Evolutionary conservation across 2,888 invertebrate species (phyloP).

Genomic region (Atethmia centrago): DNA sequence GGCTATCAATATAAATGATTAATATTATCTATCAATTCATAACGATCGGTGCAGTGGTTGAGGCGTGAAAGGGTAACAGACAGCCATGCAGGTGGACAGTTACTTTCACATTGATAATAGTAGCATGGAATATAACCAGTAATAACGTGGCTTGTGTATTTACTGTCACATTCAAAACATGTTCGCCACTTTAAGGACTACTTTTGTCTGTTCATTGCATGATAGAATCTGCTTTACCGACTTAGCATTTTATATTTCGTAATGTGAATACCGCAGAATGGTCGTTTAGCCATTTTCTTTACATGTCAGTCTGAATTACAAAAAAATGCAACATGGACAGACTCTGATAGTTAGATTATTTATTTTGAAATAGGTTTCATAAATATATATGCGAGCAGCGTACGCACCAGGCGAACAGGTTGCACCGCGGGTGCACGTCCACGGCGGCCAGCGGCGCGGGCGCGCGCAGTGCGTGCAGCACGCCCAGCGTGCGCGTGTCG

Average conservation of each 20-base stretch:
- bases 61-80: not conserved
- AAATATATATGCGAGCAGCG: not conserved
- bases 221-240: not conserved
- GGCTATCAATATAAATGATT: too few relatives aligned
- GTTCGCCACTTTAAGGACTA: not conserved
- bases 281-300: not conserved
- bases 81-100: too few relatives aligned
- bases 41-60: not conserved
- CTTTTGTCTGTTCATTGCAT: not conserved
- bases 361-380: not conserved
- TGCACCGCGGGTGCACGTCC: slow-evolving; percentile 94
- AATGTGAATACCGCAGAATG: not conserved
- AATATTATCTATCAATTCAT: not conserved
- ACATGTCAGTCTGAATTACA: not conserved
- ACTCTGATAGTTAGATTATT: not conserved
- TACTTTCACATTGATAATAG: not conserved
- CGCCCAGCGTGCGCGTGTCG: slow-evolving; percentile 92
- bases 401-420: slow-evolving; percentile 95
- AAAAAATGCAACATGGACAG: not conserved
- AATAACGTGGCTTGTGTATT: not conserved
- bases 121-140: not conserved
- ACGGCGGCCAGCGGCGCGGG: slow-evolving; percentile 95
- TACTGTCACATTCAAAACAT: not conserved
- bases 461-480: slow-evolving; percentile 92
- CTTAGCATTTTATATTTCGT: not conserved